Percentiles rank a stretch among this genome's conserved stretches.
These are phyloP conservation scores for Drosophila anomalata DNA, from an alignment of 2,888 invertebrate species.

Conservation along the genomic window DNA sequence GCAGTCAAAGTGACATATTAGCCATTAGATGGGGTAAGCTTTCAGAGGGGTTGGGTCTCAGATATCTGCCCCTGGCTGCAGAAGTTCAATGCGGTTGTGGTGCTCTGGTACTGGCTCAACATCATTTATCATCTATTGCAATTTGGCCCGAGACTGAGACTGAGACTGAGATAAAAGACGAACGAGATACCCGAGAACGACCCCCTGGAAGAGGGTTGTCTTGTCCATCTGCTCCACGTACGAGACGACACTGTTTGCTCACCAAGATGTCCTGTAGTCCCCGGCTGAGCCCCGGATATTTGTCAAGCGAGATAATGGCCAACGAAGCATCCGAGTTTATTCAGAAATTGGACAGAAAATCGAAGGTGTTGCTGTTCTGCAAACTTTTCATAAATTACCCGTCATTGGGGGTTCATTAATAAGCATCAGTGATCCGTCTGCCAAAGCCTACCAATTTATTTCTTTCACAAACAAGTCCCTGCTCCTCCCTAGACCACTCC, in stretches of 20 bases:
- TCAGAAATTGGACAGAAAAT: slow-evolving; percentile 27
- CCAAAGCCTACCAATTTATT: slow-evolving; percentile 12
- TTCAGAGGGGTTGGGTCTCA: slow-evolving; percentile 2
- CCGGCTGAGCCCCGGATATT: slow-evolving; percentile 32
- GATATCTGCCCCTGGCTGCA: slow-evolving; percentile 7
- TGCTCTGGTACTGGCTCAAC: slow-evolving; percentile 36
- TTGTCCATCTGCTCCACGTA: slow-evolving; percentile 34
- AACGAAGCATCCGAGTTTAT: slow-evolving; percentile 7
- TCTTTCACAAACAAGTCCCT: background rate
- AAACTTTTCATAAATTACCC: slow-evolving; percentile 31
- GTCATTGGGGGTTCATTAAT: slow-evolving; percentile 18
- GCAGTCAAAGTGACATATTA: slow-evolving; percentile 69
- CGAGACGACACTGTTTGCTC: slow-evolving; percentile 25
- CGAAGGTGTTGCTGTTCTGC: slow-evolving; percentile 29
- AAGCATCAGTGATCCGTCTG: slow-evolving; percentile 7
- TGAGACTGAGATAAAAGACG: slow-evolving; percentile 17
- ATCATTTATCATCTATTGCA: slow-evolving; percentile 75
- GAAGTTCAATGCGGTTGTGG: slow-evolving; percentile 44
- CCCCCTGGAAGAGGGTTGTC: slow-evolving; percentile 13
- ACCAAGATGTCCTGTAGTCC: slow-evolving; percentile 26
- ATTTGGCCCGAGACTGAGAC: slow-evolving; percentile 51
- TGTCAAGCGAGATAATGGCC: slow-evolving; percentile 32
- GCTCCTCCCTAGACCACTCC: background rate
- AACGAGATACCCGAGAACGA: slow-evolving; percentile 4
- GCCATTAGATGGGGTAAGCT: slow-evolving; percentile 49